Percentiles rank a stretch among this genome's conserved stretches.
These are phyloP conservation scores for Caenorhabditis sp. DNA, from an alignment of 2,888 invertebrate genomes.

Conservation along the genomic window DNA sequence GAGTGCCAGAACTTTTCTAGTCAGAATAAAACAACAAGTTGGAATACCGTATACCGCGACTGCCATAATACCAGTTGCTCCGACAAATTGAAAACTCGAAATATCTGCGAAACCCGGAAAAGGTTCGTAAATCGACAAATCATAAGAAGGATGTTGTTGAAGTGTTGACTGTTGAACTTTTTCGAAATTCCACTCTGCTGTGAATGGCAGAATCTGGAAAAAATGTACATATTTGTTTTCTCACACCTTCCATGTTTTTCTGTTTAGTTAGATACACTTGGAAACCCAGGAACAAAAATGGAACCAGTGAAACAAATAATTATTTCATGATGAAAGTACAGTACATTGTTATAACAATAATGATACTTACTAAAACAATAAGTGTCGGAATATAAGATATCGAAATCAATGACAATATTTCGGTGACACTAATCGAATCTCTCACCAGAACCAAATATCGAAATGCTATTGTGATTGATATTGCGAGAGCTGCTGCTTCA, in stretches of 20 bases:
- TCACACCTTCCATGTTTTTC: neutral
- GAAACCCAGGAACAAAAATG: no score
- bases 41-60: slow-evolving; percentile 33
- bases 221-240: neutral
- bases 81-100: slow-evolving; percentile 15
- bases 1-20: slow-evolving; percentile 13
- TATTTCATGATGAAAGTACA: no score
- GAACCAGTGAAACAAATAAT: no score
- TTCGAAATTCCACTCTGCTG: slow-evolving; percentile 24
- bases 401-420: slow-evolving; percentile 12
- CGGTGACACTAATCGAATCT: slow-evolving; percentile 9
- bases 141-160: slow-evolving; percentile 23
- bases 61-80: slow-evolving; percentile 13
- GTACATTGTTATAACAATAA: no score
- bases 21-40: slow-evolving; percentile 16
- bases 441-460: slow-evolving; percentile 22
- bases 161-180: slow-evolving; percentile 7
- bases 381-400: slow-evolving; percentile 18
- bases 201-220: slow-evolving; percentile 16
- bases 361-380: slow-evolving; percentile 12
- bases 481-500: slow-evolving; percentile 26
- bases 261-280: no score
- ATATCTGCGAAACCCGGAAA: slow-evolving; percentile 26
- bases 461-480: slow-evolving; percentile 27
- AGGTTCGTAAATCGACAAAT: slow-evolving; percentile 20